Evolutionary conservation across 2,888 invertebrate genomes (phyloP), one percentile per base, ranked within the genome.

Genomic region (Zygogramma bicolorata): DNA sequence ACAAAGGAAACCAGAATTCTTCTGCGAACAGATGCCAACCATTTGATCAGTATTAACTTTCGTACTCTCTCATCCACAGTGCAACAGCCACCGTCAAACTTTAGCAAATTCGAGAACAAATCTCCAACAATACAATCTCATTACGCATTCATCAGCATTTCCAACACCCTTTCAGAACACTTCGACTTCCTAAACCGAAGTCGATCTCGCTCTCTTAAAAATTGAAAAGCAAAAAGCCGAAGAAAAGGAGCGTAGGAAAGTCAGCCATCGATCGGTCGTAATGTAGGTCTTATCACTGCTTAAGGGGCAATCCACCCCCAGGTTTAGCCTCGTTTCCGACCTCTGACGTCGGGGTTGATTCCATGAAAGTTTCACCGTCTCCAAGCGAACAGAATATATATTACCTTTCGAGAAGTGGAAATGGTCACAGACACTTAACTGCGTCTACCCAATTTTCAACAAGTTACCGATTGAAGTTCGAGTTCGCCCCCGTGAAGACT

Each of bases 261-360:
- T 46, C 20, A 46, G 46, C 20, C 18, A 46, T 46, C 46, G 46
- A 46, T 3, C 46, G 46, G 20, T 18, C 20, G 20, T 46, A 46
- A 46, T 46, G 46, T 46, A 20, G 46, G 46, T 46, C 46, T 46
- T 46, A 46, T 46, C 46, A 46, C 46, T 46, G 20, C 46, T 46
- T 46, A 46, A 46, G 46, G 46, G 20, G 20, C 46, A 20, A 46
- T 46, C 46, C 46, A 46, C 46, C 46, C 46, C 3, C 46, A 46
- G 46, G 18, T 46, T 46, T 46, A 46, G 20, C 46, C 46, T 46
- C 46, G 46, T 46, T 46, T 46, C 46, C 46, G 46, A 46, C 46
- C 46, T 46, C 46, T 46, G 46, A 20, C 46, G 46, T 22, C 20
- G 20, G 46, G 46, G 46, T 46, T 46, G 46, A 46, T 46, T 46